A percentile compares a stretch with the other conserved stretches of the same genome.
phyloP scores from a whole-genome alignment of 2,888 invertebrate genomes.

The Hydroisotoma schaefferi region DNA sequence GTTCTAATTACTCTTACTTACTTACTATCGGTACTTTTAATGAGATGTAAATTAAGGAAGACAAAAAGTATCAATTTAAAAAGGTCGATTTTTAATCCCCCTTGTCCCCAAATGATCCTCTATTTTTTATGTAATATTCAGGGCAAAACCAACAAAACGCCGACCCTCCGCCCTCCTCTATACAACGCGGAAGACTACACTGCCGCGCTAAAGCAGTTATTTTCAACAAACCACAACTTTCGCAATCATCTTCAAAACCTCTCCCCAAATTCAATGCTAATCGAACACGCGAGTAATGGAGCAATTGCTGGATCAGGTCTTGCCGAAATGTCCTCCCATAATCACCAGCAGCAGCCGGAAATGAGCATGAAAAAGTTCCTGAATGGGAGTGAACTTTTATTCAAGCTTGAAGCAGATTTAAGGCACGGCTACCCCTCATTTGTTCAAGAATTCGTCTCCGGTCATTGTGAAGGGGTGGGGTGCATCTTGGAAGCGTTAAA shows the following conservation, averaged over 20 bases:
- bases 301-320: slow-evolving; percentile 52
- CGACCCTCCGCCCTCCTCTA: slow-evolving; percentile 70
- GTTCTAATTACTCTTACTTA: too few species aligned
- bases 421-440: slow-evolving; percentile 85
- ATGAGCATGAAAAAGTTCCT: slow-evolving; percentile 85
- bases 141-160: slow-evolving; percentile 3
- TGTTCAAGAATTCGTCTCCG: slow-evolving; percentile 84
- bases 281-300: slow-evolving; percentile 40
- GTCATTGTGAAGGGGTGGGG: slow-evolving; percentile 82
- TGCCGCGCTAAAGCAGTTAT: slow-evolving; percentile 35
- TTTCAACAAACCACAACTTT: slow-evolving; percentile 22
- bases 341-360: slow-evolving; percentile 57
- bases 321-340: slow-evolving; percentile 7
- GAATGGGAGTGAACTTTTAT: slow-evolving; percentile 79
- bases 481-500: slow-evolving; percentile 78
- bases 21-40: too few species aligned
- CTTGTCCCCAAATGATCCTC: too few species aligned
- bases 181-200: slow-evolving; percentile 89
- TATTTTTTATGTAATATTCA: too few species aligned
- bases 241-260: slow-evolving; percentile 6
- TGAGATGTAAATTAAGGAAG: too few species aligned
- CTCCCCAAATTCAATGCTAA: slow-evolving; percentile 33
- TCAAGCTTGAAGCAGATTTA: slow-evolving; percentile 80
- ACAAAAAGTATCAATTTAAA: too few species aligned
- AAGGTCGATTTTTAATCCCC: too few species aligned